A percentile compares a stretch with the other conserved stretches of the same genome.
phyloP scores from a whole-genome alignment of 2,888 invertebrate species.

The Gymnoscelis rufifasciata region DNA sequence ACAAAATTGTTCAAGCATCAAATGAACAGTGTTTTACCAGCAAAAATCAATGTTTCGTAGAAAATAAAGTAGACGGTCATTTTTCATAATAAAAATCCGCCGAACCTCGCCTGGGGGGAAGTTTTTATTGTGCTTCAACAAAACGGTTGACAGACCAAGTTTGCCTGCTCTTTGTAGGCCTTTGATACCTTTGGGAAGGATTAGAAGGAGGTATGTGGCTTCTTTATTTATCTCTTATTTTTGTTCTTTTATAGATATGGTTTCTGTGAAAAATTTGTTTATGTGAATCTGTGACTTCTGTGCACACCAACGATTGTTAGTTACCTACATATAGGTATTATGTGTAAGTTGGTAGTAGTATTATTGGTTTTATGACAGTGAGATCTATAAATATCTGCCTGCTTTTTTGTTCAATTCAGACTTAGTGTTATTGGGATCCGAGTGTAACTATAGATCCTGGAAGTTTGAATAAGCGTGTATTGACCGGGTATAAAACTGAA shows the following conservation, averaged over 20 bases:
- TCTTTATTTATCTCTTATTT: constrained; percentile 7
- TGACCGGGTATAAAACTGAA: neutral
- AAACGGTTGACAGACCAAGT: constrained; percentile 56
- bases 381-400: too few species aligned
- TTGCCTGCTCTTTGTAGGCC: constrained; percentile 53
- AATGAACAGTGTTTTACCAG: constrained; percentile 48
- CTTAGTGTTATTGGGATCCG: too few species aligned
- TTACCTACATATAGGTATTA: too few species aligned
- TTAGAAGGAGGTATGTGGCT: constrained; percentile 32
- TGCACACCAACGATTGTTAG: too few species aligned
- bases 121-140: constrained; percentile 51
- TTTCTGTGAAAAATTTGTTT: too few species aligned
- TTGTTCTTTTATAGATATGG: too few species aligned
- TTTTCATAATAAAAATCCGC: constrained; percentile 64
- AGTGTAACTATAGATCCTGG: neutral
- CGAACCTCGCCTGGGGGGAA: constrained; percentile 39
- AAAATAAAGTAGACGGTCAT: constrained; percentile 45
- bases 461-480: too few species aligned
- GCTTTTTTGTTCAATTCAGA: too few species aligned
- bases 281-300: too few species aligned
- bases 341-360: too few species aligned
- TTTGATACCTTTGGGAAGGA: constrained; percentile 36
- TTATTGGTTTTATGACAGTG: too few species aligned
- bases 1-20: constrained; percentile 18
- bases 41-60: constrained; percentile 47